Evolutionary conservation across 2,113 vertebrate species (phyloP), one percentile per base, ranked within the genome.

Genomic region (Macaca nemestrina): DNA sequence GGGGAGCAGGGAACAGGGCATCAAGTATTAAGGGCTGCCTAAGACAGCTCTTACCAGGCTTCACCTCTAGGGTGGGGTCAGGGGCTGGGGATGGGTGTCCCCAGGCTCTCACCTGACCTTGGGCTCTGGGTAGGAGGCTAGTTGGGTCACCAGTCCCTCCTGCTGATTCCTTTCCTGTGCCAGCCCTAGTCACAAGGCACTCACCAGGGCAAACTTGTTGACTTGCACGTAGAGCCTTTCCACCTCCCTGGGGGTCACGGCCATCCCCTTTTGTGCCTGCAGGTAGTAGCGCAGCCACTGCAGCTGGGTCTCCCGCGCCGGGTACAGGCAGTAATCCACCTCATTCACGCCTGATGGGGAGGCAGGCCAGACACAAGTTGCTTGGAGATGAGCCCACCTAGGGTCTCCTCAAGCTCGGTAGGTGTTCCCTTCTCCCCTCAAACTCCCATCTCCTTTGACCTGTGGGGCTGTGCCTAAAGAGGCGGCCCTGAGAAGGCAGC

Each of bases 151-250:
- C 0, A 5, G 45, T 5, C 45, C 55, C 75, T 80, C 73, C 80
- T 45, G 72, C 40, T 0, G 2, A 9, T 27, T 13, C 76, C 20
- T 4, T 20, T 22, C 79, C 57, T 4, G 6, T 38, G 38, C 22
- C 13, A 40, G 3, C 23, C 43, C 43, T 5, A 3, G 35, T 0
- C n/a, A 3, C 64, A 2, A 20, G 70, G 64, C 90, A 97, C 99
- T 99, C 98, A 99, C 99, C 99, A 99, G 98, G 89, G 99, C 99
- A 93, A 99, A 99, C 98, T 99, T 99, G 99, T 99, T 99, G 98
- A 99, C 99, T 98, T 99, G 99, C 43, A 99, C 99, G 0, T 99
- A 99, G 93, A 99, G 99, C 0, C 98, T 98, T 96, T 99, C 99
- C 96, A 99, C 99, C 98, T 99, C 99, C 50, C 97, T 97, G 81